Percentiles rank a stretch among this genome's conserved stretches.
These are phyloP conservation scores for Phataginus tetradactyla DNA, from an alignment of 2,797 vertebrate species.

Conservation along the genomic window DNA sequence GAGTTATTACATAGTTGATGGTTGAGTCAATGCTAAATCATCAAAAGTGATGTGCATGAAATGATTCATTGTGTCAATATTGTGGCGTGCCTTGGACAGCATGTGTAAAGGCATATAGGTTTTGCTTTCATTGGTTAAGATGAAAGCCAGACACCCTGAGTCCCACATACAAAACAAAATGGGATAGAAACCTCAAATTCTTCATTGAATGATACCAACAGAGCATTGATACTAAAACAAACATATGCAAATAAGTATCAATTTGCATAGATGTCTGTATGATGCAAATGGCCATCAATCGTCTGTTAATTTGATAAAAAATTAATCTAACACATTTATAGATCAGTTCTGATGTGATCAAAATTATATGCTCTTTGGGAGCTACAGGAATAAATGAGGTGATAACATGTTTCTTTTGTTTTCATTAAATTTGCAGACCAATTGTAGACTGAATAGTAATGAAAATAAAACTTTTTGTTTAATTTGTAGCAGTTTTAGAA, in stretches of 20 bases:
- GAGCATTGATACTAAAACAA: background rate
- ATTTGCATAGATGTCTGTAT: background rate
- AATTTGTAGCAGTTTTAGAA: background rate
- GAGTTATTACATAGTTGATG: constrained; percentile 22
- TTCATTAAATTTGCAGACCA: background rate
- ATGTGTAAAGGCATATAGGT: background rate
- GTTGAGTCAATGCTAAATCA: background rate
- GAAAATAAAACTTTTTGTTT: background rate
- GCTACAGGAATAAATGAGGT: background rate
- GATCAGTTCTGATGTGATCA: background rate
- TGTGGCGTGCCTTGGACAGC: background rate
- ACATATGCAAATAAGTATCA: background rate
- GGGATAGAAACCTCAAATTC: background rate
- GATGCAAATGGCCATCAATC: background rate
- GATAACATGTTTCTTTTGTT: background rate
- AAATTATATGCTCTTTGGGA: background rate
- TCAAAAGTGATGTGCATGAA: background rate
- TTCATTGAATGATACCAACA: background rate
- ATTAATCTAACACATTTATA: background rate
- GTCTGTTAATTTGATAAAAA: background rate
- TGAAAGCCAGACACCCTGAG: background rate
- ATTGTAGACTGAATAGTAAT: background rate
- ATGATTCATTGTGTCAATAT: background rate
- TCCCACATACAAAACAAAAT: background rate
- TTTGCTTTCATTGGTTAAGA: background rate